Base-by-base conservation (phyloP, 2,113 vertebrate genomes). In the Gorilla gorilla region DNA sequence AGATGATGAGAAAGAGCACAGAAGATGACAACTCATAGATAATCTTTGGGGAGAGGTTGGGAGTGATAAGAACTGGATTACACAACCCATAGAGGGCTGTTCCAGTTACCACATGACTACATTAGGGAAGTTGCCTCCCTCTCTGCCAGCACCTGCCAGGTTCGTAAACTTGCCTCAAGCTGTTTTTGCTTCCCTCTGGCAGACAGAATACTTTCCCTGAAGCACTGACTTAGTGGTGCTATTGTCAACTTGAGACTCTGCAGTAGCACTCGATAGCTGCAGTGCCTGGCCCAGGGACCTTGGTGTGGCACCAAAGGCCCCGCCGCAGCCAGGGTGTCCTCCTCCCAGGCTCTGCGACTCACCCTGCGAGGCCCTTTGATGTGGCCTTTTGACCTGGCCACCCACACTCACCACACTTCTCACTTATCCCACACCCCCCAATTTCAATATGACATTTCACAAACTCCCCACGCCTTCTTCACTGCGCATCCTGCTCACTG, bases 381-480 rank as follows among this genome's bases (percentile, higher is more conserved):
- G 14, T 32, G 85, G 81, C 12, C 5, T 35, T 59, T 73, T 40
- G 61, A 25, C 52, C 14, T 43, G 64, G 50, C 25, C 1, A 18
- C 35, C 8, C 17, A 11, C 0, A 13, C 17, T 16, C 20, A 11
- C 30, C 85, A 27, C 10, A 0, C 18, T 25, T 75, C 52, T 38
- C 86, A 40, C 7, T 55, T 11, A n/a, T 6, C 12, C 1, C 2
- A 3, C 66, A 43, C 48, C 35, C 68, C 68, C 0, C 92, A 20
- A 89, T 82, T 91, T 93, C 1, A 50, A 20, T 80, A 8, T 66
- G 80, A 73, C 89, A 4, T 68, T 90, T 93, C 73, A 87, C 81
- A 87, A 12, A 92, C 96, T 94, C 84, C 2, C 59, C 78, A 14
- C 90, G 64, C 12, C n/a, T 40, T 64, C 82, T 35, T 83, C n/a